Evolutionary conservation across 1,140 invertebrate genomes (phyloP), one percentile per base, ranked within the genome.

Genomic region (Colletes latitarsis): DNA sequence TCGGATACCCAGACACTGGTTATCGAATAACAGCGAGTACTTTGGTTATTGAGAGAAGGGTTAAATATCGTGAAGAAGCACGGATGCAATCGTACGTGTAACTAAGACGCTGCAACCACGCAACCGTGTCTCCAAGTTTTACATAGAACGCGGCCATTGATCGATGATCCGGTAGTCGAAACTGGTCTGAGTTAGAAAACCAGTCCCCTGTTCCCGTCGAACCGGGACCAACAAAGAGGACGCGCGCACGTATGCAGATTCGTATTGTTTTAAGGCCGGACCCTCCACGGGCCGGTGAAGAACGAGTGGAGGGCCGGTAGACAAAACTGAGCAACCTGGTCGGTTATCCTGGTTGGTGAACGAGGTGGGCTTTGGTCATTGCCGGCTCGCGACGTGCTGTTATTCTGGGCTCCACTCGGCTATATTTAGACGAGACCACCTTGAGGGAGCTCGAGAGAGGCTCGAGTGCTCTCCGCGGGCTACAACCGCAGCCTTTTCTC

Each of bases 371-470:
- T 89, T 89, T 90, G 88, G 88, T 90, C 88, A 89, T 91, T 91
- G 88, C 86, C 86, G 90, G 88, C 84, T 90, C 82, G 72, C 72
- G 84, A 81, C 86, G 83, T 71, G 72, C 79, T 87, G 88, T 91
- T 91, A 91, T 91, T 91, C 90, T 89, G 88, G 89, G 89, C 84
- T 87, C 83, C 82, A 85, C 88, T 89, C 82, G 88, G 88, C 90
- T 91, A 91, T 90, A 91, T 91, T 90, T 91, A 90, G 88, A 91
- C 88, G 88, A 90, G 89, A 91, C 90, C 90, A 91, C 90, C 89
- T 91, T 91, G 90, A 90, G 89, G 86, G 82, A 87, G 83, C 85
- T 80, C 86, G 81, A 85, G 88, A 78, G 77, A 79, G 64, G 82
- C 63, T 70, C 73, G 81, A 77, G 76, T 81, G 66, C 67, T 75